These are phyloP conservation scores for Strigops habroptila DNA, from an alignment of 2,113 vertebrate species.

Conservation along the genomic window DNA sequence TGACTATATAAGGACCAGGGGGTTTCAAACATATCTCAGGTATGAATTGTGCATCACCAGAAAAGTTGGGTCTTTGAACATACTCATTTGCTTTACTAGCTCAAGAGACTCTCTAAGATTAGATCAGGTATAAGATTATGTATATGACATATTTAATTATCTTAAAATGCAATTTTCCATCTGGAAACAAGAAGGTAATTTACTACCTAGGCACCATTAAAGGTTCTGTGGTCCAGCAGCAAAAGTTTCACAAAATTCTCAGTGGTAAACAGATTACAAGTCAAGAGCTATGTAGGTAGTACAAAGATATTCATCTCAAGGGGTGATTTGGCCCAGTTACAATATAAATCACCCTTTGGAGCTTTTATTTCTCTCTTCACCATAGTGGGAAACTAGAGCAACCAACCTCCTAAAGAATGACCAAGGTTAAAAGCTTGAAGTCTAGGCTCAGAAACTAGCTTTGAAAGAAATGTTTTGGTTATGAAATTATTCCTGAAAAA, in stretches of 20 bases:
- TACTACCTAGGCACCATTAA: neutral
- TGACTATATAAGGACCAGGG: neutral
- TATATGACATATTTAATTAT: neutral
- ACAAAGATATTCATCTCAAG: neutral
- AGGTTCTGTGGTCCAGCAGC: neutral
- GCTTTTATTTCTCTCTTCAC: neutral
- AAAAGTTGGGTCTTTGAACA: neutral
- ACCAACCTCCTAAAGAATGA: neutral
- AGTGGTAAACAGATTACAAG: neutral
- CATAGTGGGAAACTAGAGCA: neutral
- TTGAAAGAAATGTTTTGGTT: neutral
- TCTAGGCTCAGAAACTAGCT: neutral
- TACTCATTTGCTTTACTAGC: neutral
- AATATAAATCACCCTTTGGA: neutral
- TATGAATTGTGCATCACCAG: neutral
- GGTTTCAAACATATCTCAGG: neutral
- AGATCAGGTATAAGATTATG: neutral
- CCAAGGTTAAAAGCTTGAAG: neutral
- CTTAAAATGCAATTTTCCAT: slow-evolving; percentile 32
- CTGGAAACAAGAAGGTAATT: slow-evolving; percentile 25
- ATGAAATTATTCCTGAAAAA: neutral
- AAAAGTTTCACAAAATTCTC: neutral
- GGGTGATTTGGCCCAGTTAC: neutral
- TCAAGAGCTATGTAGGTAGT: neutral
- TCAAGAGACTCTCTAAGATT: slow-evolving; percentile 17